A percentile compares a stretch with the other conserved stretches of the same genome.
Evolutionary conservation across 2,797 vertebrate genomes (phyloP).

Genomic region (Peromyscus melanophrys): DNA sequence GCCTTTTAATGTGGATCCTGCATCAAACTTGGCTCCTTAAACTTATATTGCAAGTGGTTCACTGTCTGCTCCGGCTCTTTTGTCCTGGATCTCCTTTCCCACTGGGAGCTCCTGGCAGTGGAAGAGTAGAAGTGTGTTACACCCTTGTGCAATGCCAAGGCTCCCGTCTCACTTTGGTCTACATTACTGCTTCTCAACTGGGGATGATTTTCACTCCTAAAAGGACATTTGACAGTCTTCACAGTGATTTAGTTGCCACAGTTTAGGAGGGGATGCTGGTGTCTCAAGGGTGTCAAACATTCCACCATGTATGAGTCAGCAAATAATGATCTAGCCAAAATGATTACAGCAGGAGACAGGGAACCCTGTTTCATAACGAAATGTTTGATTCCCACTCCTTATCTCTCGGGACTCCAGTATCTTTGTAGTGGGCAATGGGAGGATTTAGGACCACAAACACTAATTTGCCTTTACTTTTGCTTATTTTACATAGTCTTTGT

Average conservation of each 20-base stretch:
- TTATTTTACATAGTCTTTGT: neutral
- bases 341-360: neutral
- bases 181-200: neutral
- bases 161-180: neutral
- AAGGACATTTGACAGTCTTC: neutral
- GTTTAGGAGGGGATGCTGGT: neutral
- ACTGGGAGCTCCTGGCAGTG: neutral
- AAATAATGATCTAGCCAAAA: neutral
- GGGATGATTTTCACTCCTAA: neutral
- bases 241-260: neutral
- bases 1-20: neutral
- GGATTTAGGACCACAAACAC: neutral
- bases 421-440: neutral
- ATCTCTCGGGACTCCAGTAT: neutral
- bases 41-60: neutral
- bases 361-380: neutral
- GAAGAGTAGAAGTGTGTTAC: neutral
- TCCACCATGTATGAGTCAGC: neutral
- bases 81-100: neutral
- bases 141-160: accelerated
- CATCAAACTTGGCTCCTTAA: neutral
- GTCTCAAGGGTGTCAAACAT: neutral
- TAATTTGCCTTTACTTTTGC: neutral
- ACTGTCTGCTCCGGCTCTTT: neutral
- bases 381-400: accelerated